Conservation (phyloP, 1,140 invertebrate species). For the Drosophila triauraria region DNA sequence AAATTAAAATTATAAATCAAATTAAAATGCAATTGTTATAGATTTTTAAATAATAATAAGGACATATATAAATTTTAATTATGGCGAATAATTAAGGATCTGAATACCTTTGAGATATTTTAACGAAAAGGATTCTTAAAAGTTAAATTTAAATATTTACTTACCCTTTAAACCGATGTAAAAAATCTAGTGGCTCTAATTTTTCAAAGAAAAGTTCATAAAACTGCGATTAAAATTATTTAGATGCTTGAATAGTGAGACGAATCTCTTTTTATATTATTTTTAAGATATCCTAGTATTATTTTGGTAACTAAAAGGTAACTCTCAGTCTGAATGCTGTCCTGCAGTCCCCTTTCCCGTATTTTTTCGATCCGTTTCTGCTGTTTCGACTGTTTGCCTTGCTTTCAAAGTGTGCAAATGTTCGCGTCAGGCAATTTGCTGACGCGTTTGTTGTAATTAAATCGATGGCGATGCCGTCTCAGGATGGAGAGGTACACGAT, state of each 20-base stretch:
- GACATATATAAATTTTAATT: not conserved
- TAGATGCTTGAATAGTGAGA: no score
- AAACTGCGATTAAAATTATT: no score
- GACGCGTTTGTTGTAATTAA: conserved; percentile 83
- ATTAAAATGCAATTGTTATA: not conserved
- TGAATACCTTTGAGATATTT: not conserved
- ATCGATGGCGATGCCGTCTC: conserved; percentile 67
- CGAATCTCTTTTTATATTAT: no score
- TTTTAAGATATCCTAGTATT: not conserved
- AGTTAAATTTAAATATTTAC: not conserved
- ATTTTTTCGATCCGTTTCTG: conserved; percentile 37
- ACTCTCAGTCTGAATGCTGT: not conserved
- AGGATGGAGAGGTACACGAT: conserved; percentile 56
- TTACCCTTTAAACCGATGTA: not conserved
- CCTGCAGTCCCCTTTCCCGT: conserved; percentile 9
- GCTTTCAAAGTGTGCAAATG: conserved; percentile 81
- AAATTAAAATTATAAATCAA: not conserved
- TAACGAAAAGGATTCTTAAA: not conserved
- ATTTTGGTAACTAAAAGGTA: not conserved
- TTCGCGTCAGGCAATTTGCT: conserved; percentile 83
- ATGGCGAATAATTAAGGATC: no score
- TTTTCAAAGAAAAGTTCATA: no score
- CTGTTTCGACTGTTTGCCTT: conserved; percentile 60
- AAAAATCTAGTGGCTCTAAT: no score
- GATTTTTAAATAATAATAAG: not conserved